Base-by-base conservation (phyloP, 2,797 vertebrate genomes). In the Lutjanus argentimaculatus region DNA sequence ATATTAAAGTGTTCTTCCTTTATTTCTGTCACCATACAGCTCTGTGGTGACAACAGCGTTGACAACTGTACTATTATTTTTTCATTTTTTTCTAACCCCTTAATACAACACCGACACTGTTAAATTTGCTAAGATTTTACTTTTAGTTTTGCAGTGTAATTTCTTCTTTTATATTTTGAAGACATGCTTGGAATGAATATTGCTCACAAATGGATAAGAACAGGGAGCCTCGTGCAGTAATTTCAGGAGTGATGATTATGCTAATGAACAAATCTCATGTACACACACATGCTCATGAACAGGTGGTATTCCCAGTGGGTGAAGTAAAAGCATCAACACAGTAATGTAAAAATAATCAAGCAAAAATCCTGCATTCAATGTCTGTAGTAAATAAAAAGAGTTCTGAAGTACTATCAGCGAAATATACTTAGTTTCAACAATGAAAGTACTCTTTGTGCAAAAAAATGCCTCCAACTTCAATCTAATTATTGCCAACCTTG, bases 11-110 rank as follows among this genome's bases (percentile, higher is more conserved):
- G 1, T n/a, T 62, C 40, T 25, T n/a, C 14, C 19, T 59, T 62
- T 67, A 42, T 63, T 59, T 57, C 46, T 42, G 46, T n/a, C 1
- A 64, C 65, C 7, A 5, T 14, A 2, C 19, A 30, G 52, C 45
- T 59, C 49, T 49, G 43, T 36, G 17, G 21, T 13, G 48, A 81
- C 66, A 58, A 36, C 40, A n/a, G 19, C 6, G 0, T 22, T 46
- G 22, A 68, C 63, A 63, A 17, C 68, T 52, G 10, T 19, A 46
- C 30, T 15, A 16, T 40, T 61, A 53, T 64, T 59, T 65, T 45
- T 22, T 59, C 15, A 13, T 40, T 16, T 56, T 36, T 36, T 49
- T 15, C 6, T 12, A 0, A 13, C n/a, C n/a, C 52, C 7, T 7
- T 72, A 25, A 57, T 30, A 64, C 0, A 14, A 17, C 52, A 7